These are phyloP conservation scores for Oriolus oriolus DNA, from an alignment of 2,113 vertebrate genomes.

Conservation along the genomic window DNA sequence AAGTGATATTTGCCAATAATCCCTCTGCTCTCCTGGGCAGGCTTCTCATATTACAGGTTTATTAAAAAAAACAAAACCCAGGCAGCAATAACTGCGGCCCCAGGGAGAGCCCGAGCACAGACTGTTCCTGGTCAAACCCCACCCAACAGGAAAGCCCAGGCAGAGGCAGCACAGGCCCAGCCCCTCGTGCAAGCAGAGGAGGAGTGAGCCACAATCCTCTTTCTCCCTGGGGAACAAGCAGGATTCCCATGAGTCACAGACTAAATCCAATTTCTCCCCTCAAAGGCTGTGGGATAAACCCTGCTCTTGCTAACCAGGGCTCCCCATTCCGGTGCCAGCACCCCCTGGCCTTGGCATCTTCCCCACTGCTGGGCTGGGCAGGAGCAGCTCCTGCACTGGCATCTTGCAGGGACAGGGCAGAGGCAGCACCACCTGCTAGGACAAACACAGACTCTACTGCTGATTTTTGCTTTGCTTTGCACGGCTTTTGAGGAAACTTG, in stretches of 20 bases:
- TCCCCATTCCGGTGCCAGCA: accelerated
- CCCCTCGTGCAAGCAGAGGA: neutral
- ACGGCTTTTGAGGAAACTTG: neutral
- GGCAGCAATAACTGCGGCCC: constrained; percentile 14
- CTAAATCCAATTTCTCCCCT: neutral
- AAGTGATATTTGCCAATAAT: constrained; percentile 63
- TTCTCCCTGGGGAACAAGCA: neutral
- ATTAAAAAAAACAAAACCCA: constrained; percentile 51
- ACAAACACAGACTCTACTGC: neutral
- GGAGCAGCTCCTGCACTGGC: neutral
- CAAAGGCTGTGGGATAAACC: neutral
- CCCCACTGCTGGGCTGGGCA: neutral
- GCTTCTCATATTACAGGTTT: constrained; percentile 54
- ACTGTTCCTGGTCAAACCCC: neutral
- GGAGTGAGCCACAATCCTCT: neutral
- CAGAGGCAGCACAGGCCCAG: neutral
- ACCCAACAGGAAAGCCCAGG: neutral
- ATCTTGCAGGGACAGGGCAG: neutral
- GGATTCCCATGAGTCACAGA: neutral
- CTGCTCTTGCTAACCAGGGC: neutral
- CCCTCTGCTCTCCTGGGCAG: constrained; percentile 11
- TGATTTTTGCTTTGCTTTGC: neutral
- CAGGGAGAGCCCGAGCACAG: neutral
- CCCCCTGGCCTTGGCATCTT: neutral
- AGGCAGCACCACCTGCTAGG: neutral